phyloP scores from a whole-genome alignment of 2,888 invertebrate species.

The Pimpla rufipes region DNA sequence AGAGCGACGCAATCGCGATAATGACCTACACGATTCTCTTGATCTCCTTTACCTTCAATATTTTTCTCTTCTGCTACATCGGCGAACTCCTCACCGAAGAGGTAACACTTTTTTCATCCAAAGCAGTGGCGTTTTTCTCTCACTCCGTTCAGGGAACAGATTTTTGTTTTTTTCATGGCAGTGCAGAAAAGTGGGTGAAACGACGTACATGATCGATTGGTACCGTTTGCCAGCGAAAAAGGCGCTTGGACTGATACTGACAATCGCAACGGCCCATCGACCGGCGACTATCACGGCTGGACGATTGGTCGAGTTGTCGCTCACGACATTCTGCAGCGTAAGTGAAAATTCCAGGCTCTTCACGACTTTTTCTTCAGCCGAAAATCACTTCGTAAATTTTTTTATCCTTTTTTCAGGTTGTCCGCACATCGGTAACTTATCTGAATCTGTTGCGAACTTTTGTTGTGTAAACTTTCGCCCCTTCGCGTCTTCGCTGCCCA shows the following conservation, averaged over 20 bases:
- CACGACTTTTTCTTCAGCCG: not conserved
- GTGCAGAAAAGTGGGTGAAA: slow-evolving; percentile 71
- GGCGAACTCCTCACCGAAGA: slow-evolving; percentile 78
- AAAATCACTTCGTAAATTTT: not conserved
- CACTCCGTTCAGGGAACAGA: slow-evolving; percentile 15
- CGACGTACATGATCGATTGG: slow-evolving; percentile 76
- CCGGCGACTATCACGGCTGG: slow-evolving; percentile 76
- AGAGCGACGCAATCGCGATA: slow-evolving; percentile 65
- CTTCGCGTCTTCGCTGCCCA: not conserved
- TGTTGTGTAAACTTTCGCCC: slow-evolving; percentile 37
- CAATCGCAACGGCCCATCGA: slow-evolving; percentile 72
- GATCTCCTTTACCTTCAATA: slow-evolving; percentile 70
- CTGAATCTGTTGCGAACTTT: slow-evolving; percentile 69
- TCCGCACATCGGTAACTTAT: slow-evolving; percentile 70
- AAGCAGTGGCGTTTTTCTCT: not conserved
- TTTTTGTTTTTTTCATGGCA: slow-evolving; percentile 11
- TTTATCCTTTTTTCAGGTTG: slow-evolving; percentile 68
- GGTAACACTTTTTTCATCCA: slow-evolving; percentile 67
- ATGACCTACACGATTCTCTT: slow-evolving; percentile 68
- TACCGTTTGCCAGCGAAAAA: slow-evolving; percentile 71
- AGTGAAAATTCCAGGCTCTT: slow-evolving; percentile 49
- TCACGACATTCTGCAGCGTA: slow-evolving; percentile 77
- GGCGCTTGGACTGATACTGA: slow-evolving; percentile 68
- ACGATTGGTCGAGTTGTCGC: slow-evolving; percentile 76
- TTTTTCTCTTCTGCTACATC: slow-evolving; percentile 80